These are phyloP conservation scores for Lepidostoma basale DNA, from an alignment of 1,140 invertebrate genomes.

Conservation along the genomic window DNA sequence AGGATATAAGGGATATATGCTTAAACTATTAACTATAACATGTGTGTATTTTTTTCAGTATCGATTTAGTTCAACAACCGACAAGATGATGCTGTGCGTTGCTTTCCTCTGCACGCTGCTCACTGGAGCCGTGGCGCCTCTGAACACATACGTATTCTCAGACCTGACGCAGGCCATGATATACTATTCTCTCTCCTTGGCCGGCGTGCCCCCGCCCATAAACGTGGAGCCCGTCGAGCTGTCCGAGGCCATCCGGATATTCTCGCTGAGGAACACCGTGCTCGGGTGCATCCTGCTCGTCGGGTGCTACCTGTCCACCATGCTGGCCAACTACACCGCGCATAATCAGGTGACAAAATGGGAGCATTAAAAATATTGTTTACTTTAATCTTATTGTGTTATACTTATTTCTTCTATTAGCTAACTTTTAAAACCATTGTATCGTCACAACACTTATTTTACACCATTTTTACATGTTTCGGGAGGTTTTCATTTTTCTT, in stretches of 20 bases:
- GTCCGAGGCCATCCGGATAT: slow-evolving; percentile 57
- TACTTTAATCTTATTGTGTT: too few relatives aligned
- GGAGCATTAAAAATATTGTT: too few relatives aligned
- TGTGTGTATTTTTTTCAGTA: slow-evolving; percentile 59
- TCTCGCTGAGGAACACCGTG: slow-evolving; percentile 65
- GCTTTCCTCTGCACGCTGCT: slow-evolving; percentile 65
- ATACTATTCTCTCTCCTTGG: slow-evolving; percentile 47
- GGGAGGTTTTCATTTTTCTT: too few relatives aligned
- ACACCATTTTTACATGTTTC: too few relatives aligned
- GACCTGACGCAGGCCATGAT: slow-evolving; percentile 64
- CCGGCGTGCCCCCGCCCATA: slow-evolving; percentile 43
- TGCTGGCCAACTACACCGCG: slow-evolving; percentile 69
- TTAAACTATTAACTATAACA: too few relatives aligned
- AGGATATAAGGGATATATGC: too few relatives aligned
- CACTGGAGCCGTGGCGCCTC: slow-evolving; percentile 67
- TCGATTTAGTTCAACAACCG: slow-evolving; percentile 62
- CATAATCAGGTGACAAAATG: slow-evolving; percentile 71
- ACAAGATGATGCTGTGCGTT: slow-evolving; percentile 65
- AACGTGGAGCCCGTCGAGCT: slow-evolving; percentile 47
- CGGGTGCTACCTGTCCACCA: slow-evolving; percentile 67
- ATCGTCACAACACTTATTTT: too few relatives aligned
- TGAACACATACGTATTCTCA: slow-evolving; percentile 73
- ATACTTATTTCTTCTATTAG: too few relatives aligned
- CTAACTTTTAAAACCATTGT: too few relatives aligned
- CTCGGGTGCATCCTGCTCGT: slow-evolving; percentile 66